These are phyloP conservation scores for Pristionchus exspectatus DNA, from an alignment of 2,888 invertebrate genomes.

Conservation along the genomic window DNA sequence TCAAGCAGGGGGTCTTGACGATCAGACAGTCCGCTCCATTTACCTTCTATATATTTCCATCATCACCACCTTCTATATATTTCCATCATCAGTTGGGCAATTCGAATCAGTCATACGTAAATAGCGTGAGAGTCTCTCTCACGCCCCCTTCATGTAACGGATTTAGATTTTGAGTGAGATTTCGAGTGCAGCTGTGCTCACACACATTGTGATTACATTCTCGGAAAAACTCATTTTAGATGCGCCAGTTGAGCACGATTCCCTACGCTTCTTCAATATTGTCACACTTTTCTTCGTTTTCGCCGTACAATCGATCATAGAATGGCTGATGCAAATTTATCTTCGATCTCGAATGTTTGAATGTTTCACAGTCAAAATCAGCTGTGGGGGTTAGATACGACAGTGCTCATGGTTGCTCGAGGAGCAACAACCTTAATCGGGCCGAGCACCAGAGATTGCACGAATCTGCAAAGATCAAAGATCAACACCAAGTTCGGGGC, in stretches of 20 bases:
- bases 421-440: not conserved
- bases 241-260: not conserved
- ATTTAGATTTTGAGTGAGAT: too few relatives aligned
- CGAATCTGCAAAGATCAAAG: slow-evolving; percentile 15
- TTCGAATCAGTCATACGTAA: not conserved
- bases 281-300: not conserved
- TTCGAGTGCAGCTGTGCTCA: not conserved
- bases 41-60: not conserved
- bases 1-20: not conserved
- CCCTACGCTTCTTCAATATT: not conserved
- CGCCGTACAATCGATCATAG: not conserved
- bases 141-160: not conserved
- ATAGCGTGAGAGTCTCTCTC: slow-evolving; percentile 30
- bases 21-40: too few relatives aligned
- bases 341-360: not conserved
- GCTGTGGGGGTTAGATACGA: not conserved
- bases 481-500: too few relatives aligned
- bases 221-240: not conserved
- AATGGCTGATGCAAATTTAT: not conserved
- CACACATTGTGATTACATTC: too few relatives aligned
- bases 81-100: not conserved
- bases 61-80: not conserved
- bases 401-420: not conserved
- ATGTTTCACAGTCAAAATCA: not conserved
- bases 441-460: not conserved